Evolutionary conservation across 2,888 invertebrate species (phyloP), one percentile per base, ranked within the genome.

Genomic region (Pachymerium ferrugineum): DNA sequence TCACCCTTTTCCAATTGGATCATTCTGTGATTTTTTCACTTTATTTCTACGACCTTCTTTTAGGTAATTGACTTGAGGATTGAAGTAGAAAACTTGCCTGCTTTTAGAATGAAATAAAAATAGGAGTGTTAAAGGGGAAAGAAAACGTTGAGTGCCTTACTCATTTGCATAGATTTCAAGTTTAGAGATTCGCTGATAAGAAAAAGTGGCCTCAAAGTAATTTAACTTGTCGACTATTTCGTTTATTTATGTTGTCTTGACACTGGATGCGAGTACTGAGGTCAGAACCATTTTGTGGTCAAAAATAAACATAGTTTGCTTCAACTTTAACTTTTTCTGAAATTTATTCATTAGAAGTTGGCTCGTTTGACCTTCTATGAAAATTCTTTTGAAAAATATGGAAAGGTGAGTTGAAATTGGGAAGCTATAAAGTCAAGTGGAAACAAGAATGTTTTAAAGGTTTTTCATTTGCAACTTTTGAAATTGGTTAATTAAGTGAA

Each of bases 91-190:
- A 47, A 19, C 22, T 47, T n/a, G n/a, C 3, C 16, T 47, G 19
- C 47, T 47, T 19, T 3, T 16, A 47, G 47, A 47, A 22, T 47
- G 47, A 47, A 47, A 47, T 47, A 47, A 47, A 47, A 47, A 47
- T 3, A 47, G 22, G 19, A 22, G 10, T 22, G 47, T 47, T 47
- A 47, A 47, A 47, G 47, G 19, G 16, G 47, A 12, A n/a, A 47
- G 47, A 47, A 47, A 47, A 47, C 19, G 19, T 47, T 47, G 10
- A 8, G 47, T 22, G 47, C 22, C 22, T 19, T 22, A 47, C 47
- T 47, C 16, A 47, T 47, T 47, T 47, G 47, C 47, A 47, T 47
- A 47, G 47, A 47, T 47, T 22, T 47, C 47, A 47, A 47, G 47
- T 47, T 47, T 22, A 19, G 47, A 47, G 47, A 47, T 47, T 22